phyloP scores from a whole-genome alignment of 2,888 invertebrate species.

The Megamerina dolium region DNA sequence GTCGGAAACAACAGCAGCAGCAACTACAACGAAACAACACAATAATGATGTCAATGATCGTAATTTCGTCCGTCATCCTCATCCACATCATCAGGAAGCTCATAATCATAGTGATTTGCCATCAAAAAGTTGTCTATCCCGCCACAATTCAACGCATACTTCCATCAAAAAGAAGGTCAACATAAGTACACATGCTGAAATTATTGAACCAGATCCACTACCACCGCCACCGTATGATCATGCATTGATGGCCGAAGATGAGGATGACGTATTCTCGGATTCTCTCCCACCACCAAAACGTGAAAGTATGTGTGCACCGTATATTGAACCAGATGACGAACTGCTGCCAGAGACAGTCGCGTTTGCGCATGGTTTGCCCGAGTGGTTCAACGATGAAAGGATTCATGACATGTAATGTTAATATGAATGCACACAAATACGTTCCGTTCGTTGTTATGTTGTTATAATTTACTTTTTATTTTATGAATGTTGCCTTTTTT shows the following conservation, averaged over 20 bases:
- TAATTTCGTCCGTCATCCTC: not conserved
- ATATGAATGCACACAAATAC: not conserved
- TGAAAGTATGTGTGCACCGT: slow-evolving; percentile 52
- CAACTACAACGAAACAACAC: not conserved
- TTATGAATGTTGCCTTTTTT: no score
- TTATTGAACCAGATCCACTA: slow-evolving; percentile 43
- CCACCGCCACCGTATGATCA: slow-evolving; percentile 23
- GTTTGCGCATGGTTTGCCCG: slow-evolving; percentile 44
- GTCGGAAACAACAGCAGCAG: not conserved
- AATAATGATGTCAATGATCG: not conserved
- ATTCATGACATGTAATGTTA: slow-evolving; percentile 42
- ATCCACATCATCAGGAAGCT: not conserved
- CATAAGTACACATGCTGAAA: slow-evolving; percentile 45
- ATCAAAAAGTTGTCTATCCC: slow-evolving; percentile 45
- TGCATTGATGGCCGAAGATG: slow-evolving; percentile 36
- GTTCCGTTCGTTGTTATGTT: not conserved
- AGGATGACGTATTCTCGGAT: slow-evolving; percentile 60
- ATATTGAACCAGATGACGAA: slow-evolving; percentile 42
- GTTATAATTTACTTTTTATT: not conserved
- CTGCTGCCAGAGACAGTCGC: slow-evolving; percentile 31
- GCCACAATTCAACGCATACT: slow-evolving; percentile 44
- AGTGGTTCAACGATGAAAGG: slow-evolving; percentile 51
- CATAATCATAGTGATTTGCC: slow-evolving; percentile 13
- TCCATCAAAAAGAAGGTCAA: slow-evolving; percentile 48
- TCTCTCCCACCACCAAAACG: slow-evolving; percentile 50